These are phyloP conservation scores for Sesamia inferens DNA, from an alignment of 2,888 invertebrate genomes.

Conservation along the genomic window DNA sequence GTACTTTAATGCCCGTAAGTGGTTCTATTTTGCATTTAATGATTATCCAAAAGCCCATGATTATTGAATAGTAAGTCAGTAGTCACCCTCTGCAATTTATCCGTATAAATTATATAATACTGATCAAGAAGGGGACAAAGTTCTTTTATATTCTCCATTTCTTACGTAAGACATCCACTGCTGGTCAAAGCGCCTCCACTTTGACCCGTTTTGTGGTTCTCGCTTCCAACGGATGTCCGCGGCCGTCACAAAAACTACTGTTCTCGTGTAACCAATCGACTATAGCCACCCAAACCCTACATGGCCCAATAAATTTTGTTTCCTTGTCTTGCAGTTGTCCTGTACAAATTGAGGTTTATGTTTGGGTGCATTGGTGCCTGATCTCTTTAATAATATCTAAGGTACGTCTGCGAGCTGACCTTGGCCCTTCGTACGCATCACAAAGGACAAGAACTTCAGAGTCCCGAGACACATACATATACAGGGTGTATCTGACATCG, in stretches of 20 bases:
- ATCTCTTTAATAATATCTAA: no score
- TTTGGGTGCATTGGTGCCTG: neutral
- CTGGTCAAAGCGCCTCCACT: no score
- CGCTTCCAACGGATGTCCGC: no score
- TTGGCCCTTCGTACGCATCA: no score
- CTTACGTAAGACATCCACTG: no score
- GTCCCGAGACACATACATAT: no score
- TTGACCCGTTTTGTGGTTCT: no score
- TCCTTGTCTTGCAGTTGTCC: neutral
- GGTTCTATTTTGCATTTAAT: neutral
- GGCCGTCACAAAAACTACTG: no score
- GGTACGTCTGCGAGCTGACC: no score
- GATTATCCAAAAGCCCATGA: neutral
- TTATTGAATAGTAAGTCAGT: neutral
- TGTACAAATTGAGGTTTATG: neutral
- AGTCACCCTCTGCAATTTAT: neutral
- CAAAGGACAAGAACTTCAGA: no score
- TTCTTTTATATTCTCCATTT: no score
- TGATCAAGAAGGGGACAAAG: neutral
- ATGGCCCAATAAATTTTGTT: neutral
- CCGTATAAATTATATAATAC: neutral
- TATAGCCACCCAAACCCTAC: neutral
- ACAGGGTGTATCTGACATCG: no score
- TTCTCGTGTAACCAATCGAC: neutral
- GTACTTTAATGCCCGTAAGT: neutral